Evolutionary conservation across 2,888 invertebrate genomes (phyloP), one percentile per base, ranked within the genome.

Genomic region (Agrotis exclamationis): DNA sequence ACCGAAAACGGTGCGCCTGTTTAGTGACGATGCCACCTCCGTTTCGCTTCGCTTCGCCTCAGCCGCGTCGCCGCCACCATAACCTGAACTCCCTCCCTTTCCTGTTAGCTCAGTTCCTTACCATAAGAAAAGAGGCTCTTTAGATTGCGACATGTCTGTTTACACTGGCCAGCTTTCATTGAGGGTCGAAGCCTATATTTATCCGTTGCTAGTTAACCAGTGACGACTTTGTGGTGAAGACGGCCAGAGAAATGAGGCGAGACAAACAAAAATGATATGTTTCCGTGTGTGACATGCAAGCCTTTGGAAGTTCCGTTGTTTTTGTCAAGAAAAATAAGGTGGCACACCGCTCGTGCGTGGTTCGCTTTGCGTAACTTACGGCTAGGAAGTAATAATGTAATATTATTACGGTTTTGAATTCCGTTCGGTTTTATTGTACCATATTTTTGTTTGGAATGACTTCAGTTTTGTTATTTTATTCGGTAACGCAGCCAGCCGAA

Each of bases 1-100:
- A 93, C 92, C 92, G 92, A 93, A 94, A 94, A 93, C 91, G 93
- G 94, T 94, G 93, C 92, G 92, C 93, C 93, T 95, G 93, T 94
- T 95, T 95, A 94, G 94, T 92, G 91, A 91, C 93, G 92, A 92
- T 91, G 93, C 93, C 91, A 93, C 93, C 91, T 91, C 90, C 92
- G 92, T 92, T 92, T 92, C 90, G 91, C 88, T 90, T 89, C 91
- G 90, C 89, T 90, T 90, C 90, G 88, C 82, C 86, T 89, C 89
- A 92, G 89, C 86, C 87, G 85, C 84, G 86, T 84, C 83, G 83
- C 77, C 76, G 70, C 94, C 94, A 91, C 74, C 83, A 70, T 90
- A 85, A 76, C 78, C 85, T 89, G 94, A 93, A 79, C 94, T 88
- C 91, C 87, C 88, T 90, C 86, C 85, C 86, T 88, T 89, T 89